Base-by-base conservation (phyloP, 2,888 invertebrate species). In the Crepidodera aurea region DNA sequence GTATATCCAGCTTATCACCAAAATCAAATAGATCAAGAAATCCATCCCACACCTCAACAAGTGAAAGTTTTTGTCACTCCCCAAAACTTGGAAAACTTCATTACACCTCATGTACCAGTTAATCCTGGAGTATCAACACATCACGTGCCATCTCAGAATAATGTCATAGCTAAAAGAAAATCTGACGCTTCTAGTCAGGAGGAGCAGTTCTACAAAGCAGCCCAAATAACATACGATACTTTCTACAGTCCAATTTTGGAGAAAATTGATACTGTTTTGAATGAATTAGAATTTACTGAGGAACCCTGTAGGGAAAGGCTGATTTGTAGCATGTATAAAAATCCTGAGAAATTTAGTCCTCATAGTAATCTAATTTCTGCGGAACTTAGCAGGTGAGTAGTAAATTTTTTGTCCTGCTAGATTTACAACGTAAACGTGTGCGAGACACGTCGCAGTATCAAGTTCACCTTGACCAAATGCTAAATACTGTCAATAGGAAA, bases 321-420 rank as follows among this genome's bases (percentile, higher is more conserved):
- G 0, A 88, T 94, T 1, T 94, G 94, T 77, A 89, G 90, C 67
- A 88, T 94, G 84, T 94, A 94, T 82, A 90, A 89, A 74, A 91
- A 91, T 77, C 94, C 94, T 0, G 84, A 86, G 66, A 88, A 88
- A 71, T 94, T 90, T 74, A 89, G 92, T 63, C 94, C 94, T 0
- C 91, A 92, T 77, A 94, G 94, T 77, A 94, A 94, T 81, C 85
- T 93, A 63, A 86, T 94, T 54, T 94, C 94, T 13, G 91, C 91
- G 39, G 93, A 94, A 78, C 84, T 94, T 44, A 94, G 94, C 87
- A 92, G 94, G 94, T 94, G 80, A 85, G 88, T 84, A 37, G 22
- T 34, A 22, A 22, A 22, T 22, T 22, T 22, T 22, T 2, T 6
- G 22, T 22, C 22, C 22, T 22, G 22, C 22, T 22, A 4, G 2